Conservation (phyloP, 2,113 vertebrate species). For the Oophaga pumilio region DNA sequence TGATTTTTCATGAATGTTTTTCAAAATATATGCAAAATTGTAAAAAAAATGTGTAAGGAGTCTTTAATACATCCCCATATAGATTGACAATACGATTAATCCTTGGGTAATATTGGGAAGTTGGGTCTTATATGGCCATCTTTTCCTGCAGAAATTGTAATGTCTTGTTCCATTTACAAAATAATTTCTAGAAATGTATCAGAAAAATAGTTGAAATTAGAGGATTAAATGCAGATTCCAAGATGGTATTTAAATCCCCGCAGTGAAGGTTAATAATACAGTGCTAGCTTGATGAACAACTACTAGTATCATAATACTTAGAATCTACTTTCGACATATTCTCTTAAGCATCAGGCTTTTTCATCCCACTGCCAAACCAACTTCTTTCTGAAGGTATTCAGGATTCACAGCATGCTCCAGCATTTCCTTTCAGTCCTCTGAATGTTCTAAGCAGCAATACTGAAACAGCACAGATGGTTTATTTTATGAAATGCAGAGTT, state of each 20-base stretch:
- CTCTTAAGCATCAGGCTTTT: neutral
- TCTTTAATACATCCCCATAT: neutral
- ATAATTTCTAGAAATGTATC: neutral
- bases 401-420: constrained; percentile 2
- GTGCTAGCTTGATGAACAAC: neutral
- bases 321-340: neutral
- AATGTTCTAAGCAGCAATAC: constrained; percentile 28
- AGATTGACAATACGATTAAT: neutral
- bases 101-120: neutral
- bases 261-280: neutral
- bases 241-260: neutral
- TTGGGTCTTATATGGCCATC: neutral
- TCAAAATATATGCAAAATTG: too few relatives aligned
- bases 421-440: neutral
- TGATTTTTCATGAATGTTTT: too few relatives aligned
- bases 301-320: neutral
- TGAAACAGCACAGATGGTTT: constrained; percentile 25
- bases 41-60: too few relatives aligned
- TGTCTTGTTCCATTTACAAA: neutral
- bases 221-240: neutral
- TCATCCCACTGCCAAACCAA: neutral
- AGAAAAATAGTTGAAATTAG: neutral
- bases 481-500: constrained; percentile 30
- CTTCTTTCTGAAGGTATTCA: constrained; percentile 1
- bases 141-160: neutral